These are phyloP conservation scores for Lepidocolaptes lacrymiger DNA, from an alignment of 2,797 vertebrate species.

Conservation along the genomic window DNA sequence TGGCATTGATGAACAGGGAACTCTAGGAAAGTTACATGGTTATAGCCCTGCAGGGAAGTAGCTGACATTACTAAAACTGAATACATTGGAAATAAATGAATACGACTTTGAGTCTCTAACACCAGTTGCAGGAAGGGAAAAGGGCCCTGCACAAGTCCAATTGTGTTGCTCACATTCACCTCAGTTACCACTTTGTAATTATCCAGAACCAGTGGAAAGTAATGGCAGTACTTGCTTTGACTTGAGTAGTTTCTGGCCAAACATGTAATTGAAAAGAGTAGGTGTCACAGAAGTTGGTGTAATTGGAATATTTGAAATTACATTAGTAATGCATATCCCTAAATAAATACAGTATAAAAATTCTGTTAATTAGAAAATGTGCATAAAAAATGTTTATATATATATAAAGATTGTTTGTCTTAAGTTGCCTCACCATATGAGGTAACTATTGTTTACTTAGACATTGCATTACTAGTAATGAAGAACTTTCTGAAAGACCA, in stretches of 20 bases:
- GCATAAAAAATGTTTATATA: slow-evolving; percentile 7
- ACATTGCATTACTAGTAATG: background rate
- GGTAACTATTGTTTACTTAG: slow-evolving; percentile 40
- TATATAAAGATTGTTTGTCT: slow-evolving; percentile 6
- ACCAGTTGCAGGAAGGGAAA: background rate
- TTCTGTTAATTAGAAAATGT: background rate
- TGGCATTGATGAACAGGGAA: slow-evolving; percentile 52
- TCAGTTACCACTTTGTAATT: background rate
- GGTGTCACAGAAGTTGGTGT: background rate
- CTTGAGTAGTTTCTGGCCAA: background rate
- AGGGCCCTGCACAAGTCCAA: background rate
- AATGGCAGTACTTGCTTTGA: background rate
- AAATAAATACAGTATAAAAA: background rate
- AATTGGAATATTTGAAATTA: background rate
- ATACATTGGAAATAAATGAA: slow-evolving; percentile 17
- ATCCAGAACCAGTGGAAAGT: background rate
- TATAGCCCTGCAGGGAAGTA: slow-evolving; percentile 37
- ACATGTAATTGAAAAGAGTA: background rate
- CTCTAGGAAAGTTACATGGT: slow-evolving; percentile 48
- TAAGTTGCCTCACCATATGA: background rate
- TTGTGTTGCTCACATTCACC: background rate
- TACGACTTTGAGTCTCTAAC: slow-evolving; percentile 17
- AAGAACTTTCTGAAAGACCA: slow-evolving; percentile 29
- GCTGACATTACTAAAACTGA: slow-evolving; percentile 56
- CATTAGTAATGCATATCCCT: background rate